These are phyloP conservation scores for Lacanobia wlatinum DNA, from an alignment of 2,888 invertebrate genomes.

Conservation along the genomic window DNA sequence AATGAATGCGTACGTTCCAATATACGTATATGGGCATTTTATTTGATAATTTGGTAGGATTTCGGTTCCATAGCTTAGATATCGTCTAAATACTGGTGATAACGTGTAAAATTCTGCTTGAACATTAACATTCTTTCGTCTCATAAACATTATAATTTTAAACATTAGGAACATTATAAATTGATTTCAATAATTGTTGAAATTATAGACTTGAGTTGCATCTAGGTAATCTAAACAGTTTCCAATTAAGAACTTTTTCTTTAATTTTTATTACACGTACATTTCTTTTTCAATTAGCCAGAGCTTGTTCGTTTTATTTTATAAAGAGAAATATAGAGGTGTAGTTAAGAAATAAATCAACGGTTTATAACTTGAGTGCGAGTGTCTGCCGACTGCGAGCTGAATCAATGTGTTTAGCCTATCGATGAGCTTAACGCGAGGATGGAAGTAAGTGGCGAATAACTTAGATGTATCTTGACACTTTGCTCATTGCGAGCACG, in stretches of 20 bases:
- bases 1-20: too few relatives aligned
- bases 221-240: not conserved
- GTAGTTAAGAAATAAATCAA: slow-evolving; percentile 59
- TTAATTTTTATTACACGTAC: not conserved
- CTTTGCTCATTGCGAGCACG: slow-evolving; percentile 69
- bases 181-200: too few relatives aligned
- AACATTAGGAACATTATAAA: too few relatives aligned
- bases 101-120: too few relatives aligned
- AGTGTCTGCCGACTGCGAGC: slow-evolving; percentile 1
- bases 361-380: slow-evolving; percentile 13
- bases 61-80: too few relatives aligned
- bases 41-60: too few relatives aligned
- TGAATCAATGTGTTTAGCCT: slow-evolving; percentile 48
- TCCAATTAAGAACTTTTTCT: not conserved
- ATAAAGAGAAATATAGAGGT: slow-evolving; percentile 10
- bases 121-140: not conserved
- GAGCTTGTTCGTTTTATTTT: not conserved
- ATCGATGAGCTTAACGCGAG: slow-evolving; percentile 49
- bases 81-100: too few relatives aligned
- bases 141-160: not conserved
- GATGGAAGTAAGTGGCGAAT: slow-evolving; percentile 54
- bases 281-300: slow-evolving; percentile 7
- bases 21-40: too few relatives aligned
- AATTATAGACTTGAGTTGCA: too few relatives aligned
- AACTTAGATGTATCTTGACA: slow-evolving; percentile 60